Evolutionary conservation across 1,140 invertebrate genomes (phyloP), one percentile per base, ranked within the genome.

Genomic region (Daktulosphaira vitifoliae): DNA sequence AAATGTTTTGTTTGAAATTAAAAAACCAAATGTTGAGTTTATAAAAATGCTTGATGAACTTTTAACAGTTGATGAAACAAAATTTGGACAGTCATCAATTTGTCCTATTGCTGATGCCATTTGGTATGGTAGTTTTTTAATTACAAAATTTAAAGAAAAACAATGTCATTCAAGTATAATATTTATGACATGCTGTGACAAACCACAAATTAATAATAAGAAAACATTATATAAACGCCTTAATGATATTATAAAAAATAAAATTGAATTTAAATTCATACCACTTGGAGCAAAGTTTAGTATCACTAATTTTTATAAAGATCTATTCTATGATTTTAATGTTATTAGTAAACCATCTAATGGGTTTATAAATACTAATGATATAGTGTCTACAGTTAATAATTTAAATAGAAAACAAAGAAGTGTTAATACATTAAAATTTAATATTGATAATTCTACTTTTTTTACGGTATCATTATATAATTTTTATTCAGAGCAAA

Each of bases 121-220:
- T 20, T 59, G 46, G 46, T 54, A 66, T 51, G 6, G 52, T 52
- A 59, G 37, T 11, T 59, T 39, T 23, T 46, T 66, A 4, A 50
- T 52, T 25, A 59, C 54, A n/a, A 66, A 51, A 51, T 66, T n/a
- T 29, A 38, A 16, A 4, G 66, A 20, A 9, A 66, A 66, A 50
- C 44, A 50, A 38, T 59, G 48, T 18, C 25, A 4, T 51, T 48
- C n/a, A 39, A 50, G 46, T n/a, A 59, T 66, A 13, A 38, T 66
- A 8, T 46, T 66, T n/a, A 62, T 66, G 16, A 51, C 66, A 16
- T 66, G 66, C 23, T 22, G 54, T 38, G 66, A 66, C 6, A 29
- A 44, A 18, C 66, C 66, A 20, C 33, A 51, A 3, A 29, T 39
- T 16, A 29, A 29, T 0, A 9, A 59, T 25, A n/a, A 13, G 23